Base-by-base conservation (phyloP, 2,888 invertebrate genomes). In the Meiosimyza decipiens region DNA sequence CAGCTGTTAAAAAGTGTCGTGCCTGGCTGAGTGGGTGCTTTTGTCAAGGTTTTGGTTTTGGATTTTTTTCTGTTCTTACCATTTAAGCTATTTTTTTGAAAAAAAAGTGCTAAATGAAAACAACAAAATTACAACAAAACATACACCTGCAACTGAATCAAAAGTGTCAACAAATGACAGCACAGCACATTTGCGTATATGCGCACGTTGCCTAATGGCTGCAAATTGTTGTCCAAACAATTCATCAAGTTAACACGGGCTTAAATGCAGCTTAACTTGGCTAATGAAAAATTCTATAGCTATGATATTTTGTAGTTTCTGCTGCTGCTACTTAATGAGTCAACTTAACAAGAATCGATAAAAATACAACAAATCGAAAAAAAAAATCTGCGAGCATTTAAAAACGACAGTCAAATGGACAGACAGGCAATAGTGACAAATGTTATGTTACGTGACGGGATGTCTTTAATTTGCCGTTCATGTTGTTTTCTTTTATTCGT, bases 371-470 rank as follows among this genome's bases (percentile, higher is more conserved):
- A 80, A 82, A 77, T 76, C 75, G 76, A 70, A 22, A 62, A 51
- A 74, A 71, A 75, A 76, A 57, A 75, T 67, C 66, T 54, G 33
- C 60, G 6, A 11, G 33, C 33, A 55, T 18, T 55, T 55, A 55
- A 22, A 55, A 33, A 40, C 12, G 28, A 47, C 64, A 50, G 22
- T 18, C 13, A 16, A n/a, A 13, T 15, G 47, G 15, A 63, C 63
- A 22, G 4, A 40, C 28, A 12, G 9, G 33, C 16, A 33, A 22
- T 16, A 18, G 52, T 51, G 63, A 67, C 68, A 52, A 76, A 75
- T 78, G 77, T 79, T 82, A 84, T 78, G 77, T 79, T 82, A 84
- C 85, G 84, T 84, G 84, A 84, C 84, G 84, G 85, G 84, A 85
- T 84, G 83, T 84, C 79, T 83, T 81, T 79, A 80, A 82, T 80